Evolutionary conservation across 2,888 invertebrate species (phyloP).

Genomic region (Metellina segmentata): DNA sequence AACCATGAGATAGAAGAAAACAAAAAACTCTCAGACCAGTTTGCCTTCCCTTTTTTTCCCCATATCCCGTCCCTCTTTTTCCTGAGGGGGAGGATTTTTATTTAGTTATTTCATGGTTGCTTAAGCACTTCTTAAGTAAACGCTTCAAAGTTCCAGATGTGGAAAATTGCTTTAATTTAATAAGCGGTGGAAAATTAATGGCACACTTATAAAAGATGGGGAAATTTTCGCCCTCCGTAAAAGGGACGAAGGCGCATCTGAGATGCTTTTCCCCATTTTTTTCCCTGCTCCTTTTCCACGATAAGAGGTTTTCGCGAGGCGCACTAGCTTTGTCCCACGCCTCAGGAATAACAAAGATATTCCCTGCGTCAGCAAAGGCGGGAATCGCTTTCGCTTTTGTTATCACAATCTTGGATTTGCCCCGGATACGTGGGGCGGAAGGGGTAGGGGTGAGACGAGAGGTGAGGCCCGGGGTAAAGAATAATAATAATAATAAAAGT

Average conservation of each 20-base stretch:
- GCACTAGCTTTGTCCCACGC: conserved; percentile 30
- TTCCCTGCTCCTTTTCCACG: not conserved
- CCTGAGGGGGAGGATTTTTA: conserved; percentile 45
- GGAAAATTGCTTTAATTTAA: conserved; percentile 74
- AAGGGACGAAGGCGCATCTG: not conserved
- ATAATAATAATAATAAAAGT: not conserved
- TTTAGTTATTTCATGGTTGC: conserved; percentile 71
- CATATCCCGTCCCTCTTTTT: not conserved
- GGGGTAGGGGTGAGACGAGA: too few species aligned
- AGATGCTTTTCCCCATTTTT: conserved; percentile 13
- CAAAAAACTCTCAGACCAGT: conserved; percentile 7
- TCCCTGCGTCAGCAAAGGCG: conserved; percentile 59
- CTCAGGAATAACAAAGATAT: conserved; percentile 66
- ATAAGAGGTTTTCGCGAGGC: conserved; percentile 23
- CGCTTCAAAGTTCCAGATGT: conserved; percentile 63
- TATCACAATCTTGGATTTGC: conserved; percentile 54
- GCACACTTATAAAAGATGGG: conserved; percentile 55
- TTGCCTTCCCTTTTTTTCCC: conserved; percentile 37
- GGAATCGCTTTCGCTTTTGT: conserved; percentile 42
- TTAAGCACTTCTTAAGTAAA: conserved; percentile 71
- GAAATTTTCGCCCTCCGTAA: conserved; percentile 1
- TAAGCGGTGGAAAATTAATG: conserved; percentile 71
- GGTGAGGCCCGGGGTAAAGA: not conserved
- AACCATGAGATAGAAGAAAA: conserved; percentile 29
- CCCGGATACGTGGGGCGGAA: not conserved